phyloP scores from a whole-genome alignment of 1,140 invertebrate species.

The Brachionus plicatilis region DNA sequence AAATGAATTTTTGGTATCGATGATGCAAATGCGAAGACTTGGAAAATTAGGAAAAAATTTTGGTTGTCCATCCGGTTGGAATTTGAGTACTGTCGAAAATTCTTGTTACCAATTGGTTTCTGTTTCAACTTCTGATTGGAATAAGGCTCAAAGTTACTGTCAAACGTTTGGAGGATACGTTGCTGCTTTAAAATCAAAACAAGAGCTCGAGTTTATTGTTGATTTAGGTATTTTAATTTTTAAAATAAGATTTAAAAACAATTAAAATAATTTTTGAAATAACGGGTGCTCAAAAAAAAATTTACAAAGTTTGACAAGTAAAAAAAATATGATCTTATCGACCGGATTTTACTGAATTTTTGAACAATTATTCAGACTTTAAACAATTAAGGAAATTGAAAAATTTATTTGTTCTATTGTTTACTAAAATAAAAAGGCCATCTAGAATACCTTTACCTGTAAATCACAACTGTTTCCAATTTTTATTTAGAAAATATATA shows the following conservation, averaged over 20 bases:
- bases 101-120: slow-evolving; percentile 8
- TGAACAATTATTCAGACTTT: too few species aligned
- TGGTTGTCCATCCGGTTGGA: slow-evolving; percentile 22
- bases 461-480: too few species aligned
- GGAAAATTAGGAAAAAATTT: neutral
- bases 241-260: too few species aligned
- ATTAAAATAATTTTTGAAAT: too few species aligned
- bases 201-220: neutral
- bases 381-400: too few species aligned
- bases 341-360: too few species aligned
- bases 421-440: too few species aligned
- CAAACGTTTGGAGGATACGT: neutral
- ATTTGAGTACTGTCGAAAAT: neutral
- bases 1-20: slow-evolving; percentile 15
- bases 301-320: neutral
- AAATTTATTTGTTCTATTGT: too few species aligned
- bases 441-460: too few species aligned
- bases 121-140: neutral
- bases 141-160: neutral
- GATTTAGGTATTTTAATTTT: neutral
- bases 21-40: neutral
- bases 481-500: too few species aligned
- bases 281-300: neutral
- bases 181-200: neutral
- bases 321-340: too few species aligned